A percentile compares a stretch with the other conserved stretches of the same genome.
Evolutionary conservation across 1,140 invertebrate species (phyloP).

Genomic region (Zaprionus davidi): DNA sequence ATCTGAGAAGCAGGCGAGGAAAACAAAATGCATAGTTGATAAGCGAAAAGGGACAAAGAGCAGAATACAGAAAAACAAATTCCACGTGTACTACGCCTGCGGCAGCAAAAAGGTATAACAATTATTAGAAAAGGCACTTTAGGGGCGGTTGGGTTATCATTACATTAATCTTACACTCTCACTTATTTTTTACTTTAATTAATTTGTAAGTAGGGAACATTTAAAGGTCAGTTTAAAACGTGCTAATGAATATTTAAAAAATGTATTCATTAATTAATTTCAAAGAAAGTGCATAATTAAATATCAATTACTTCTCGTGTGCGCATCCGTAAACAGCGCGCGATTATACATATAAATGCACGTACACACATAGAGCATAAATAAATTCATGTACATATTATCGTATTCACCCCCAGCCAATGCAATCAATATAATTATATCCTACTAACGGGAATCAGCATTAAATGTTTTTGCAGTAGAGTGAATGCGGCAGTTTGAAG

Average conservation of each 20-base stretch:
- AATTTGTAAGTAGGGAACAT: slow-evolving; percentile 15
- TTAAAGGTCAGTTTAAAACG: slow-evolving; percentile 2
- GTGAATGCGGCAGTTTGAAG: neutral
- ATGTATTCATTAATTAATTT: neutral
- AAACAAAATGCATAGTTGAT: slow-evolving; percentile 46
- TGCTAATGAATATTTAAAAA: slow-evolving; percentile 17
- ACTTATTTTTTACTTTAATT: slow-evolving; percentile 14
- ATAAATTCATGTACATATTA: slow-evolving; percentile 7
- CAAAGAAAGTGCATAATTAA: slow-evolving; percentile 1
- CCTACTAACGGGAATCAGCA: slow-evolving; percentile 13
- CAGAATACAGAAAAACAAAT: slow-evolving; percentile 14
- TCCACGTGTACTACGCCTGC: slow-evolving; percentile 9
- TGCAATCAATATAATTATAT: slow-evolving; percentile 64
- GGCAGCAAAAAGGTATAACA: slow-evolving; percentile 3
- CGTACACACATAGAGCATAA: neutral
- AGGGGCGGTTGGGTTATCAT: neutral
- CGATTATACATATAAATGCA: neutral
- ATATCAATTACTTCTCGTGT: slow-evolving; percentile 9
- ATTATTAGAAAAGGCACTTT: slow-evolving; percentile 28
- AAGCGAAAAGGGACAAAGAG: slow-evolving; percentile 30
- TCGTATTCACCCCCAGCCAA: slow-evolving; percentile 14
- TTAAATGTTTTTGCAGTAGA: slow-evolving; percentile 30
- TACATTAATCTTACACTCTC: slow-evolving; percentile 4
- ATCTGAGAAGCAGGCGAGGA: slow-evolving; percentile 12
- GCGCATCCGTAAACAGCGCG: neutral